Evolutionary conservation across 2,113 vertebrate species (phyloP), one percentile per base, ranked within the genome.

Genomic region (Monopterus albus): DNA sequence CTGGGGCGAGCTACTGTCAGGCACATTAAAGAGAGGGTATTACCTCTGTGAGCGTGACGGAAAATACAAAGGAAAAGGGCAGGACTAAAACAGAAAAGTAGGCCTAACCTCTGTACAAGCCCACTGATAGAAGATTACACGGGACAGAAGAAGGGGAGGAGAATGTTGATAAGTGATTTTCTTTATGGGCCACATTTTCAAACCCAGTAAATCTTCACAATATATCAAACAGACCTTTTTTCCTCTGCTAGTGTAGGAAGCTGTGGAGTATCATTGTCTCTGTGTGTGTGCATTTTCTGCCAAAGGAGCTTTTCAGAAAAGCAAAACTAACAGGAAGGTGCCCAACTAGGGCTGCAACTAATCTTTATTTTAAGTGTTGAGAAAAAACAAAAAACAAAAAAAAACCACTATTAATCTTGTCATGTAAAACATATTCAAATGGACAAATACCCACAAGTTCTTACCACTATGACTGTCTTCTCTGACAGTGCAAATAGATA

Each of bases 131-230:
- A 49, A 39, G 66, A 78, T 72, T 67, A 79, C 53, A 70, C 2
- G 13, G 58, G 52, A 56, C 47, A 45, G 20, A 35, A 53, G 42
- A n/a, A 31, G 18, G 17, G 39, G 43, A 35, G 29, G 59, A n/a
- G 61, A 40, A 25, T 49, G 79, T 45, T 84, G 84, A 88, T 84
- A 76, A 51, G 75, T 12, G 72, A 77, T 53, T 83, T 78, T 68
- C 70, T 90, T 89, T 87, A 72, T 91, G 85, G 88, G 90, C 90
- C 85, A 88, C 78, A 91, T 92, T 92, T 92, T 88, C 89, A 91
- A 91, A 79, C 68, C 88, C 88, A 92, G 85, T 92, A 89, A 91
- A 87, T 87, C 87, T 87, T 81, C 77, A 92, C 67, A 91, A 83
- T 81, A 45, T 75, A 71, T 61, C 29, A 71, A 82, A 84, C 43